Evolutionary conservation across 1,140 invertebrate genomes (phyloP).

Genomic region (Drosophila mauritiana): DNA sequence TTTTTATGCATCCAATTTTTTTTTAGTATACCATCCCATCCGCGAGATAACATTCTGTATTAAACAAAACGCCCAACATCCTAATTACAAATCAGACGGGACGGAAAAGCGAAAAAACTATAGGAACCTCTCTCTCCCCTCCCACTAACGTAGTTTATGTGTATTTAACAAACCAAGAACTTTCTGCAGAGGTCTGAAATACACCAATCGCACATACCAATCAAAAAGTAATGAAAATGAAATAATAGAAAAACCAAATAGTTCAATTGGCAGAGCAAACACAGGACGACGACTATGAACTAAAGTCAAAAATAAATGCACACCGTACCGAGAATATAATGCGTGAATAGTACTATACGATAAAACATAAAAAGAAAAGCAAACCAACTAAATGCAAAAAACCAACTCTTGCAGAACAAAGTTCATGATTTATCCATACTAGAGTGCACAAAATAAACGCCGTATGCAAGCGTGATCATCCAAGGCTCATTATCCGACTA

Average conservation of each 20-base stretch:
- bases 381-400: not conserved
- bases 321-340: not conserved
- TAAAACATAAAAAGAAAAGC: not conserved
- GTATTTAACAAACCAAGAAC: conserved; percentile 8
- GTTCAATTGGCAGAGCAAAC: conserved; percentile 19
- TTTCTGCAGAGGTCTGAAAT: conserved; percentile 2
- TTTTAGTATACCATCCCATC: not conserved
- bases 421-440: conserved; percentile 10
- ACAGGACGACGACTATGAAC: not conserved
- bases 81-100: not conserved
- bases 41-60: no score
- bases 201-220: conserved; percentile 14
- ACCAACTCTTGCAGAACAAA: conserved; percentile 10
- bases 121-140: not conserved
- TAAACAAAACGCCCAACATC: not conserved
- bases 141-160: conserved; percentile 10
- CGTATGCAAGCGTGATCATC: conserved; percentile 12
- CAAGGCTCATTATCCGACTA: not conserved
- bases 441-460: conserved; percentile 11
- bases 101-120: not conserved
- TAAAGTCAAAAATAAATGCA: not conserved
- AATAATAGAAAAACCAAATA: conserved; percentile 2
- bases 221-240: not conserved
- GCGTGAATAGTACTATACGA: conserved; percentile 1
- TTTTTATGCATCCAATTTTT: not conserved